phyloP scores from a whole-genome alignment of 2,113 vertebrate genomes.

The Centropristis striata region DNA sequence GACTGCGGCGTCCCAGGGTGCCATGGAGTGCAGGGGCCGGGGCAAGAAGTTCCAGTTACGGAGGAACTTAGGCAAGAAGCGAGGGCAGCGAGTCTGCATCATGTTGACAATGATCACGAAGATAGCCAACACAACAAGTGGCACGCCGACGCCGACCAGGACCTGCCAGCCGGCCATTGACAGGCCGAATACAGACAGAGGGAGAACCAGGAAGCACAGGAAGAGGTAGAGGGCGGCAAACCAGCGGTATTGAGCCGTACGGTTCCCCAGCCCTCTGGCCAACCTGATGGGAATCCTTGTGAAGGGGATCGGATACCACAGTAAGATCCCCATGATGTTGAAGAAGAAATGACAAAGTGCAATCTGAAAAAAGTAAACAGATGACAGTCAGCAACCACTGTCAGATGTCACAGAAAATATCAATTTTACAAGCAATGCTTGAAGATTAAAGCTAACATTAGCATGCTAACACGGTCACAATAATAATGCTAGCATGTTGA shows the following conservation, averaged over 20 bases:
- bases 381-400: neutral
- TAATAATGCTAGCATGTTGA: neutral
- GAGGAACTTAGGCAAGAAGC: constrained; percentile 84
- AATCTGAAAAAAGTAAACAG: constrained; percentile 86
- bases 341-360: constrained; percentile 98
- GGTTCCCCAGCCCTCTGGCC: constrained; percentile 89
- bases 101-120: constrained; percentile 85
- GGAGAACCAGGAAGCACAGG: constrained; percentile 89
- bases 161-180: constrained; percentile 93
- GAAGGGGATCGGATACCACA: constrained; percentile 94
- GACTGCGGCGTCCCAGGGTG: constrained; percentile 90
- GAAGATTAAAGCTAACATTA: neutral
- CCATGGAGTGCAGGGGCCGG: constrained; percentile 90
- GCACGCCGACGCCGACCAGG: constrained; percentile 90
- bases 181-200: constrained; percentile 89
- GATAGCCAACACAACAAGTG: constrained; percentile 79
- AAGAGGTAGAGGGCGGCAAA: constrained; percentile 93
- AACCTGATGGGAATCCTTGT: constrained; percentile 92
- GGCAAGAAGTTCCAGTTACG: constrained; percentile 93
- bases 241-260: constrained; percentile 94
- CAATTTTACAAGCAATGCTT: neutral
- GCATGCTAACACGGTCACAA: neutral
- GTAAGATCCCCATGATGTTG: constrained; percentile 93
- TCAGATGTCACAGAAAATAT: neutral
- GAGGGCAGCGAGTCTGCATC: constrained; percentile 87